Evolutionary conservation across 2,888 invertebrate genomes (phyloP), one percentile per base, ranked within the genome.

Genomic region (Drosophila subquinaria): DNA sequence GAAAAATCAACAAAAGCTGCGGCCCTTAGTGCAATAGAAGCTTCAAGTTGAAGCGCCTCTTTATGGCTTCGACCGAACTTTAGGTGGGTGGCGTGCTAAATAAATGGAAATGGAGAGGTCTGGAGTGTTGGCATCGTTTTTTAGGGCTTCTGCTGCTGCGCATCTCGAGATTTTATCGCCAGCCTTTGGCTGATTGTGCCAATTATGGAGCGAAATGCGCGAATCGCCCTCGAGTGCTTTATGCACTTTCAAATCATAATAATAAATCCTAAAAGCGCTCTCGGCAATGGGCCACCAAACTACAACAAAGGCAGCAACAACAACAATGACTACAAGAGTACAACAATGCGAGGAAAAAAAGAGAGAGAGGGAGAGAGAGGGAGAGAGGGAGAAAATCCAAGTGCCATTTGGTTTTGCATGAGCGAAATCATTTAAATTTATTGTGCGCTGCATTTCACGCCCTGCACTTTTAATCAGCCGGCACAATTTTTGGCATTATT

Each of bases 201-300:
- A 86, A 86, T 86, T 86, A 86, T 85, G 76, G 73, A 74, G 67
- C 79, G 78, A 85, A 86, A 82, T 88, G 88, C 89, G 77, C 82
- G 75, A 85, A 77, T 82, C 76, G 76, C 88, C 82, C 88, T 80
- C 89, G 59, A 89, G 89, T 85, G 88, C 75, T 89, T 89, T 86
- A 80, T 85, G 88, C 89, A 88, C 89, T 86, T 82, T 89, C 88
- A 88, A 86, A 86, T 89, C 89, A 85, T 84, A 85, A 86, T 86
- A 89, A 84, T 86, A 89, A 86, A 82, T 86, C 73, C 80, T 61
- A 77, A 83, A 83, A 72, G 81, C 76, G 78, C 81, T 70, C 45
- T 69, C 68, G 59, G 87, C 76, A 69, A 68, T 77, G 70, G 63
- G 47, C 66, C 61, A 66, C 48, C 66, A 73, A 65, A 56, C 71